Evolutionary conservation across 2,888 invertebrate species (phyloP).

Genomic region (Mystacides longicornis): DNA sequence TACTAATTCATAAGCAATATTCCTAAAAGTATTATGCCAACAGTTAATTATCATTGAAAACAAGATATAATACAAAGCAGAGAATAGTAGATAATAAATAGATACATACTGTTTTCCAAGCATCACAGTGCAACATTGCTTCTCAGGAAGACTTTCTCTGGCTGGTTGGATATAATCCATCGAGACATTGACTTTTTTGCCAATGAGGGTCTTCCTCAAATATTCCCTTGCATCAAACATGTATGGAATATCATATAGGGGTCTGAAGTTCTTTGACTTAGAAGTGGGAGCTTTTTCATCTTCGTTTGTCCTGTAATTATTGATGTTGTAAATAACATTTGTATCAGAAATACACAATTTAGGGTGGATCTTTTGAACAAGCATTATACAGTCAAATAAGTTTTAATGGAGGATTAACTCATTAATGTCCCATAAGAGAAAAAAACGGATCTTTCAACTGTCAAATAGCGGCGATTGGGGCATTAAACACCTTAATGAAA

Average conservation of each 20-base stretch:
- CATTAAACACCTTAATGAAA: no score
- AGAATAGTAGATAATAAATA: not conserved
- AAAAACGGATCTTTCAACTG: no score
- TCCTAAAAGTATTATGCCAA: slow-evolving; percentile 46
- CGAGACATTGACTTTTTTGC: slow-evolving; percentile 86
- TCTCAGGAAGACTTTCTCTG: slow-evolving; percentile 89
- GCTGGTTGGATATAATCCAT: slow-evolving; percentile 97
- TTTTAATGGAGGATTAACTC: no score
- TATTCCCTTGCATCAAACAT: slow-evolving; percentile 99
- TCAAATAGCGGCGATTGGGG: no score
- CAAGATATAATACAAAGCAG: no score
- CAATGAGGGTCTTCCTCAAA: slow-evolving; percentile 88
- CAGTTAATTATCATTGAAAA: not conserved
- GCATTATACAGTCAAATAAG: no score
- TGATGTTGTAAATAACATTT: no score
- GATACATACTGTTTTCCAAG: slow-evolving; percentile 64
- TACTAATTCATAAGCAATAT: slow-evolving; percentile 90
- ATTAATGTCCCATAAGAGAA: no score
- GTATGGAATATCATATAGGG: slow-evolving; percentile 96
- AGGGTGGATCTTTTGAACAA: no score
- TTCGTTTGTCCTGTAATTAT: slow-evolving; percentile 36
- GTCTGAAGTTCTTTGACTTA: slow-evolving; percentile 70
- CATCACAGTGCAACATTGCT: slow-evolving; percentile 87
- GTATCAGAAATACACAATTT: no score
- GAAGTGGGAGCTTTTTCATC: slow-evolving; percentile 58